These are phyloP conservation scores for Eurosta solidaginis DNA, from an alignment of 1,140 invertebrate species.

Conservation along the genomic window DNA sequence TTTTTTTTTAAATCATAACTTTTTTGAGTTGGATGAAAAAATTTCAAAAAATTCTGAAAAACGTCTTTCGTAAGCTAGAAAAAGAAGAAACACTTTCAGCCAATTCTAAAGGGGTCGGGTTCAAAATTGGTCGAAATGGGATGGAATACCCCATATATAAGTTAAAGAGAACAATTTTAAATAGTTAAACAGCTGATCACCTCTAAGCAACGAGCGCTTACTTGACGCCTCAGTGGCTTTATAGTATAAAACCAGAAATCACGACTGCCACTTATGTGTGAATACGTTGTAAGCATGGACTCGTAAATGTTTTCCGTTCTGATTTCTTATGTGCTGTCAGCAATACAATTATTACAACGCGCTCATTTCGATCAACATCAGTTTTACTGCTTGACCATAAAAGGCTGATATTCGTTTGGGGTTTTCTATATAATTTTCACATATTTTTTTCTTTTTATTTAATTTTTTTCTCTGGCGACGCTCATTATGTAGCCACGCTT, in stretches of 20 bases:
- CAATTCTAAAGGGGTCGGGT: no score
- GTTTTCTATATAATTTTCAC: neutral
- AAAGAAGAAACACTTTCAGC: no score
- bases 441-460: neutral
- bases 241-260: neutral
- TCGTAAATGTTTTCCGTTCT: constrained; percentile 20
- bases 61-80: no score
- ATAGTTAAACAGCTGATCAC: neutral
- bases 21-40: no score
- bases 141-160: no score
- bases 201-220: neutral
- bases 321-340: constrained; percentile 19
- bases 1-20: no score
- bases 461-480: neutral
- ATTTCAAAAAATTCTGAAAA: no score
- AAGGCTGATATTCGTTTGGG: neutral
- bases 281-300: neutral
- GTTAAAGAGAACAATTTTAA: constrained; percentile 7
- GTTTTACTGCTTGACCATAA: neutral
- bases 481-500: neutral
- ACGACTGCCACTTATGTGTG: neutral
- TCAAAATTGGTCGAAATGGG: no score
- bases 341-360: constrained; percentile 17
- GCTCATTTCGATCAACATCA: neutral
- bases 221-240: neutral